Conservation (phyloP, 2,113 vertebrate genomes). For the Anolis sagrei region DNA sequence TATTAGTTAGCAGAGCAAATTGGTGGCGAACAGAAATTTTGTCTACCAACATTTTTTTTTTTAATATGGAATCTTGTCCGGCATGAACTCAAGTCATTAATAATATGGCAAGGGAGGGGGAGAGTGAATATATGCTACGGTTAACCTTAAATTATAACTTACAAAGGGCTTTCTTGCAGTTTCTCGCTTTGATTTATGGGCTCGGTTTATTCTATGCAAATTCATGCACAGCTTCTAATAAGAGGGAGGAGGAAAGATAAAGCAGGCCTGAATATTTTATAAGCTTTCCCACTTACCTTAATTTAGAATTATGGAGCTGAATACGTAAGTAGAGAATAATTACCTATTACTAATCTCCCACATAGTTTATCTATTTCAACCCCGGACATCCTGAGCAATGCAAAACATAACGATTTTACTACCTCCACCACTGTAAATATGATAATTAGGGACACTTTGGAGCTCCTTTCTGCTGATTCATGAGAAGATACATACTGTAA, state of each 20-base stretch:
- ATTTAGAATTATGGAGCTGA: constrained; percentile 90
- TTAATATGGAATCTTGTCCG: constrained; percentile 82
- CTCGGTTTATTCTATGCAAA: constrained; percentile 89
- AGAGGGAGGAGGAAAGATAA: constrained; percentile 87
- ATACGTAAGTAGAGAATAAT: constrained; percentile 88
- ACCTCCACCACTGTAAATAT: constrained; percentile 82
- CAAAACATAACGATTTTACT: constrained; percentile 82
- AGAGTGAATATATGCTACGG: constrained; percentile 77
- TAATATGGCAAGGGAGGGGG: constrained; percentile 79
- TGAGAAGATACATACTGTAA: constrained; percentile 79
- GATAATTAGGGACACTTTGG: constrained; percentile 81
- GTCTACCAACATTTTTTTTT: constrained; percentile 79
- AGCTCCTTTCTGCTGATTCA: constrained; percentile 83
- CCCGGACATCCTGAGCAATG: constrained; percentile 80
- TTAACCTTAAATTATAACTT: constrained; percentile 90
- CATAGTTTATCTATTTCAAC: constrained; percentile 84
- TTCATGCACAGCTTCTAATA: constrained; percentile 86
- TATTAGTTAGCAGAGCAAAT: constrained; percentile 74
- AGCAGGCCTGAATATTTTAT: constrained; percentile 87
- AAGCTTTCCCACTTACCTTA: constrained; percentile 88
- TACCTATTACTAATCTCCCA: constrained; percentile 86
- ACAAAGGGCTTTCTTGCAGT: constrained; percentile 83
- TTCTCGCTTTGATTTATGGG: constrained; percentile 85
- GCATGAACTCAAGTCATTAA: constrained; percentile 84
- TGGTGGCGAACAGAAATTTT: constrained; percentile 80